phyloP scores from a whole-genome alignment of 2,888 invertebrate genomes.

The Tinea semifulvella region DNA sequence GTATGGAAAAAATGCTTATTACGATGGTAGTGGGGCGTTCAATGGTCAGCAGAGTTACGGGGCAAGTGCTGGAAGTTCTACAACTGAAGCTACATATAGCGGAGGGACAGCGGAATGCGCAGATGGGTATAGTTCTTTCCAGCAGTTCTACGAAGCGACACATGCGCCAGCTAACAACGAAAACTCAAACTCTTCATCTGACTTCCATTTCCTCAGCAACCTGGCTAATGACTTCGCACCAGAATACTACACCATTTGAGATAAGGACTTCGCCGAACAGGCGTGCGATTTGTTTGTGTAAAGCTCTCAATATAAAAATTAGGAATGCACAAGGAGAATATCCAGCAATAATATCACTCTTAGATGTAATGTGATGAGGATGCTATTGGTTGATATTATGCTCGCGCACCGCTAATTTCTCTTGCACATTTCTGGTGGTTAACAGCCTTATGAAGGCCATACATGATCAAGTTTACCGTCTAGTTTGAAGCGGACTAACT shows the following conservation, averaged over 20 bases:
- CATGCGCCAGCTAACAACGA: constrained; percentile 69
- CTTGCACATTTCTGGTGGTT: too few relatives aligned
- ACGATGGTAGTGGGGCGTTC: constrained; percentile 46
- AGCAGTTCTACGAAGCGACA: constrained; percentile 73
- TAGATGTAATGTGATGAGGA: too few relatives aligned
- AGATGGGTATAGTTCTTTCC: constrained; percentile 75
- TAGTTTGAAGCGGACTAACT: too few relatives aligned
- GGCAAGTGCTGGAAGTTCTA: constrained; percentile 20
- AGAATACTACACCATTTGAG: constrained; percentile 81
- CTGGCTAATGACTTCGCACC: constrained; percentile 92
- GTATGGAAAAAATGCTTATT: constrained; percentile 61
- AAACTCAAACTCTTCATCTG: constrained; percentile 91
- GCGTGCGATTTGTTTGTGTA: constrained; percentile 62
- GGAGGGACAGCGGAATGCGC: constrained; percentile 60
- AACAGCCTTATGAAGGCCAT: too few relatives aligned
- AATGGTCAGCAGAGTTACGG: constrained; percentile 41
- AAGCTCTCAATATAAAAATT: too few relatives aligned
- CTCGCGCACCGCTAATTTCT: too few relatives aligned
- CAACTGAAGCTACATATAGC: constrained; percentile 20
- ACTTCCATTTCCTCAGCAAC: constrained; percentile 93
- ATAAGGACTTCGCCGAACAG: constrained; percentile 64
- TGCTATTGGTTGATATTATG: not conserved
- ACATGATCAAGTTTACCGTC: too few relatives aligned
- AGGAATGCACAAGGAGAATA: too few relatives aligned
- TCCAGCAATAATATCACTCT: too few relatives aligned